Conservation (phyloP, 2,113 vertebrate genomes). For the Bungarus multicinctus region DNA sequence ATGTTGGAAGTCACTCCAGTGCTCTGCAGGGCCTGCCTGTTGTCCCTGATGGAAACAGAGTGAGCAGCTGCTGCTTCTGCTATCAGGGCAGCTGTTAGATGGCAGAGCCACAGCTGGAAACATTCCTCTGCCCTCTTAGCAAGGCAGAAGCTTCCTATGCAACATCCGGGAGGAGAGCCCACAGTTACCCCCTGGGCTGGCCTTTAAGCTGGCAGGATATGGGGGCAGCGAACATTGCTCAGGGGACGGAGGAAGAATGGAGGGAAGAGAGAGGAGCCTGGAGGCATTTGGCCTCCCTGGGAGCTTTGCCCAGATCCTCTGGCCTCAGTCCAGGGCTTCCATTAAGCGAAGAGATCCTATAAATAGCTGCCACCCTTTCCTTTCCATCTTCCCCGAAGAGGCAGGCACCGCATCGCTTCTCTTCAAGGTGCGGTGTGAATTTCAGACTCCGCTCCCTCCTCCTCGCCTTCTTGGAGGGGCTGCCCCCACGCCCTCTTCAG, state of each 20-base stretch:
- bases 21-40: not conserved
- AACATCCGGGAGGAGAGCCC: not conserved
- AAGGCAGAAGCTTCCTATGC: not conserved
- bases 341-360: slow-evolving; percentile 30
- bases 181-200: too few relatives aligned
- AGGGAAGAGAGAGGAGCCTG: not conserved
- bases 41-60: not conserved
- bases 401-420: not conserved
- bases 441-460: not conserved
- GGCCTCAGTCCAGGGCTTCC: slow-evolving; percentile 22
- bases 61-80: not conserved
- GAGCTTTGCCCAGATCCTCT: slow-evolving; percentile 1
- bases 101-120: not conserved
- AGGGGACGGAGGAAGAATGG: not conserved
- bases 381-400: not conserved
- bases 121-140: not conserved
- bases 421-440: not conserved
- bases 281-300: not conserved
- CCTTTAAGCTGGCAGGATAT: not conserved
- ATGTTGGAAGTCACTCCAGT: not conserved
- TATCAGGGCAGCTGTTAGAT: not conserved
- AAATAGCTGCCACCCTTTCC: slow-evolving; percentile 17
- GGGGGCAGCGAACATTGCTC: not conserved
- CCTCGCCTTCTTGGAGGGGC: not conserved
- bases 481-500: not conserved